These are phyloP conservation scores for Philopotamus ludificatus DNA, from an alignment of 1,140 invertebrate genomes.

Conservation along the genomic window DNA sequence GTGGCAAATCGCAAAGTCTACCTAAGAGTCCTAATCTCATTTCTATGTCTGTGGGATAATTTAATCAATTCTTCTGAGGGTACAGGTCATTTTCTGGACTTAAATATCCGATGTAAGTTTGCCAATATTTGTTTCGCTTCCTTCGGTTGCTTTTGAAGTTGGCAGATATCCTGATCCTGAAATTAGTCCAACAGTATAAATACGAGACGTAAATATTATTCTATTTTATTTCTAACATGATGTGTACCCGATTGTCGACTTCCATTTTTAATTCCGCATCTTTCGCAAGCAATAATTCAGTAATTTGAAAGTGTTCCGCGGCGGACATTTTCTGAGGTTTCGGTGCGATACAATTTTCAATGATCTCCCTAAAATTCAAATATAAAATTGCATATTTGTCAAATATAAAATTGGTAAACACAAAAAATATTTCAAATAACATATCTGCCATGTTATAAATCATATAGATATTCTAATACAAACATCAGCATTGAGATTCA, in stretches of 20 bases:
- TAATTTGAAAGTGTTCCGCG: constrained; percentile 78
- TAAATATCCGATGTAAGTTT: constrained; percentile 86
- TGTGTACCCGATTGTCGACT: constrained; percentile 75
- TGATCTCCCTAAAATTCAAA: constrained; percentile 86
- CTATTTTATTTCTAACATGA: too few relatives aligned
- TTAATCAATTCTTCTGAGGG: constrained; percentile 85
- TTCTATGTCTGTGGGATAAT: constrained; percentile 96
- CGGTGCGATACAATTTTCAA: constrained; percentile 86
- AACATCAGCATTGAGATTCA: too few relatives aligned
- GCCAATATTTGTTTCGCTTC: constrained; percentile 94
- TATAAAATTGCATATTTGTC: too few relatives aligned
- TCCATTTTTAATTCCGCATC: constrained; percentile 87
- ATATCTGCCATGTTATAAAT: too few relatives aligned
- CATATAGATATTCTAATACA: too few relatives aligned
- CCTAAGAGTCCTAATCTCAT: constrained; percentile 85
- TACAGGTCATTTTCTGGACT: constrained; percentile 74
- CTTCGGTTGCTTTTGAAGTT: constrained; percentile 89
- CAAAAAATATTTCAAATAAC: too few relatives aligned
- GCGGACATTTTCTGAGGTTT: constrained; percentile 81
- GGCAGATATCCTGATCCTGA: constrained; percentile 85
- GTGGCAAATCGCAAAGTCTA: constrained; percentile 53
- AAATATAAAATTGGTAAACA: too few relatives aligned
- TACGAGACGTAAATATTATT: too few relatives aligned
- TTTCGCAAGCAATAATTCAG: constrained; percentile 84
- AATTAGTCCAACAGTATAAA: too few relatives aligned